phyloP scores from a whole-genome alignment of 2,113 vertebrate species.

The Phalacrocorax pelagicus region DNA sequence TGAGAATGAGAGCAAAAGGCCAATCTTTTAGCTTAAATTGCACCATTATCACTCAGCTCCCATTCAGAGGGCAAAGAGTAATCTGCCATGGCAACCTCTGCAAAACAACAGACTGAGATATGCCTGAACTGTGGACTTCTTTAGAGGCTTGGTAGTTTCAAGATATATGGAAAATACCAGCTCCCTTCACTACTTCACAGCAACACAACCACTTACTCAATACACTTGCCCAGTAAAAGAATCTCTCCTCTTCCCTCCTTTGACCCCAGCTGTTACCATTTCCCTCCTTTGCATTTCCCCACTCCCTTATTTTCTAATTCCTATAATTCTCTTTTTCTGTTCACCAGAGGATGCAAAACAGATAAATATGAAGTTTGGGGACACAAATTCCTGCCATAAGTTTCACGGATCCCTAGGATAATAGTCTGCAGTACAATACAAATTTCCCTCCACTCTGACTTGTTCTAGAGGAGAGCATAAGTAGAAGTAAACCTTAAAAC shows the following conservation, averaged over 20 bases:
- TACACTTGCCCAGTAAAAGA: neutral
- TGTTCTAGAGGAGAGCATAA: neutral
- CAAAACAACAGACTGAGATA: constrained; percentile 48
- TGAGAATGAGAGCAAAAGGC: constrained; percentile 59
- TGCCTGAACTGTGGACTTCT: constrained; percentile 67
- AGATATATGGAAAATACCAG: constrained; percentile 1
- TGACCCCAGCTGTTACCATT: neutral
- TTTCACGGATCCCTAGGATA: neutral
- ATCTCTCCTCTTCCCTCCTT: neutral
- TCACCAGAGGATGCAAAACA: neutral
- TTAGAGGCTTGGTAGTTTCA: neutral
- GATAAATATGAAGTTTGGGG: neutral
- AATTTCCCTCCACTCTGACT: neutral
- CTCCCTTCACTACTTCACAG: neutral
- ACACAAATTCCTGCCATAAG: neutral
- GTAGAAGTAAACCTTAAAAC: neutral
- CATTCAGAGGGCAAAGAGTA: constrained; percentile 69
- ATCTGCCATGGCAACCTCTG: constrained; percentile 58
- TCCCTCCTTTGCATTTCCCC: neutral
- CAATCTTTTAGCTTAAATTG: constrained; percentile 63
- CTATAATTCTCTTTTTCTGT: neutral
- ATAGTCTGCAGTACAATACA: neutral
- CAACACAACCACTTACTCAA: neutral
- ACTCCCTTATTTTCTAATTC: neutral
- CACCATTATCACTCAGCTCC: constrained; percentile 49